phyloP scores from a whole-genome alignment of 2,888 invertebrate genomes.

The Mesorhabditis belari region DNA sequence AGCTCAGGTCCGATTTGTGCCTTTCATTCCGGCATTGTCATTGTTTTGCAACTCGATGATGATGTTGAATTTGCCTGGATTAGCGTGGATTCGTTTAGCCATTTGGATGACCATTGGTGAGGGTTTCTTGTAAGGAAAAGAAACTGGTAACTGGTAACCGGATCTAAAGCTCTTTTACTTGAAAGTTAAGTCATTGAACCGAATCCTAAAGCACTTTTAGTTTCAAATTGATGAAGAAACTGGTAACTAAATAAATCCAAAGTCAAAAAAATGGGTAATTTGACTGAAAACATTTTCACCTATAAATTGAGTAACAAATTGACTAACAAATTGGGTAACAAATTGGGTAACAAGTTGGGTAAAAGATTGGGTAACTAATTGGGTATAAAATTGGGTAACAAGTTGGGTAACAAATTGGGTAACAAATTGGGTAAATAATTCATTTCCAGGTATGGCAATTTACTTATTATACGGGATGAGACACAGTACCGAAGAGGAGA shows the following conservation, averaged over 20 bases:
- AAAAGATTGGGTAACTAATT: background rate
- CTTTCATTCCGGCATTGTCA: conserved; percentile 14
- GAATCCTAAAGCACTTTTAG: no score
- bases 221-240: background rate
- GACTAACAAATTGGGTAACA: no score
- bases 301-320: no score
- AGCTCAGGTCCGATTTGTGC: conserved; percentile 22
- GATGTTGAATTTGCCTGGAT: conserved; percentile 78
- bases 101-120: conserved; percentile 86
- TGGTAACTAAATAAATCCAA: no score
- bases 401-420: background rate
- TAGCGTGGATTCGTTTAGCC: conserved; percentile 80
- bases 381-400: background rate
- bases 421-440: background rate
- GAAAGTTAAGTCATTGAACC: no score
- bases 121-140: no score
- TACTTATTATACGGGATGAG: conserved; percentile 91
- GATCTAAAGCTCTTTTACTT: no score
- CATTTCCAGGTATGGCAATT: conserved; percentile 70
- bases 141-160: no score
- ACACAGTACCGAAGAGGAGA: conserved; percentile 58
- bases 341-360: no score
- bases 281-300: no score
- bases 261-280: no score
- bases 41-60: conserved; percentile 84